These are phyloP conservation scores for Bryconaethiops microstoma DNA, from an alignment of 2,797 vertebrate species.

Conservation along the genomic window DNA sequence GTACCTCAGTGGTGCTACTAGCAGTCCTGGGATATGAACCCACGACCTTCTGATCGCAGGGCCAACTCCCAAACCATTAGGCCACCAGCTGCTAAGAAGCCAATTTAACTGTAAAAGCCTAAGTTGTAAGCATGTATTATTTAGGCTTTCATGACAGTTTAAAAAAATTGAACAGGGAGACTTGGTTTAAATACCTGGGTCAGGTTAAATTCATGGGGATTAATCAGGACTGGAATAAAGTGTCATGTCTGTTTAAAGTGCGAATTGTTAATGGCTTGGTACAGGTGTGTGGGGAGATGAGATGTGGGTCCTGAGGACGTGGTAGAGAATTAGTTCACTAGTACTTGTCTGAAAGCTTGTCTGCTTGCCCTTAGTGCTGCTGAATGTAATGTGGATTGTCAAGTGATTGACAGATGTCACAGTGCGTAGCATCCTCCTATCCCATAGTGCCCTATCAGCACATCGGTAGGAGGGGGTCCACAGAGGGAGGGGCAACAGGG, in stretches of 20 bases:
- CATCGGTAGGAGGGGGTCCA: conserved; percentile 3
- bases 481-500: conserved; percentile 14
- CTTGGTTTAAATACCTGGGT: too few species aligned
- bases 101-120: too few species aligned
- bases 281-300: not conserved
- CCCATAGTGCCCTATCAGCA: conserved; percentile 15
- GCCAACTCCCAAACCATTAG: too few species aligned
- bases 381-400: not conserved
- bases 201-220: too few species aligned
- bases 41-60: too few species aligned
- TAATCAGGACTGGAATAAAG: too few species aligned
- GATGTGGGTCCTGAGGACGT: not conserved
- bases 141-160: too few species aligned
- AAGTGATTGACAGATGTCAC: conserved; percentile 42
- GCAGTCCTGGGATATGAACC: too few species aligned
- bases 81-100: too few species aligned
- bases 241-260: not conserved
- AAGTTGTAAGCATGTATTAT: too few species aligned
- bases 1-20: too few species aligned
- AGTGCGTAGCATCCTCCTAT: conserved; percentile 2
- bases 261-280: not conserved
- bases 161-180: too few species aligned
- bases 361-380: not conserved
- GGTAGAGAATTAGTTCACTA: not conserved
- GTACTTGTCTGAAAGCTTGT: not conserved